phyloP scores from a whole-genome alignment of 2,113 vertebrate species.

The Python bivittatus region DNA sequence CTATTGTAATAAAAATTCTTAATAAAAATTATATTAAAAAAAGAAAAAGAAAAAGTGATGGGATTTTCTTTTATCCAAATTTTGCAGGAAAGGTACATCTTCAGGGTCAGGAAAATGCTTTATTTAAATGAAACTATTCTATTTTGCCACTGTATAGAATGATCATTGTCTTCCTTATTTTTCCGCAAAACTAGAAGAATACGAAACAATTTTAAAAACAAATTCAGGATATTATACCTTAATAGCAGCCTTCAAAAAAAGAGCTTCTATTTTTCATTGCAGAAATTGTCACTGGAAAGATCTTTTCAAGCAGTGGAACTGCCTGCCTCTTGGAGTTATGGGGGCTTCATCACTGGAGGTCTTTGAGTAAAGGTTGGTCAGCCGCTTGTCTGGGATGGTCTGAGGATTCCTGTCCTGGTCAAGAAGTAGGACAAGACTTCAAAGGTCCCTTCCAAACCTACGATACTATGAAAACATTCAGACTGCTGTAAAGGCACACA shows the following conservation, averaged over 20 bases:
- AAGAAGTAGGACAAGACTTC: background rate
- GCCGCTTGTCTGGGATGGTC: background rate
- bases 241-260: background rate
- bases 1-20: background rate
- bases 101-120: background rate
- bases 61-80: background rate
- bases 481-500: background rate
- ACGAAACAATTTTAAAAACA: background rate
- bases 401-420: background rate
- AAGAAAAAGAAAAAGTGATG: background rate
- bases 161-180: background rate
- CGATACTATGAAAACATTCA: background rate
- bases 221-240: background rate
- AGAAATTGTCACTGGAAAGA: background rate
- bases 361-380: background rate
- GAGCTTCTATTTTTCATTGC: background rate
- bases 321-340: background rate
- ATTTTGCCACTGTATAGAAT: background rate
- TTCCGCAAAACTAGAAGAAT: background rate
- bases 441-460: background rate
- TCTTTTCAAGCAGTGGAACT: background rate
- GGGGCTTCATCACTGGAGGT: background rate
- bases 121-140: background rate
- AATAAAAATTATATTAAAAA: background rate
- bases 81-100: background rate